Evolutionary conservation across 92 coral and sea anemone species (phyloP).

Genomic region (Umimayanthus chanpuru): DNA sequence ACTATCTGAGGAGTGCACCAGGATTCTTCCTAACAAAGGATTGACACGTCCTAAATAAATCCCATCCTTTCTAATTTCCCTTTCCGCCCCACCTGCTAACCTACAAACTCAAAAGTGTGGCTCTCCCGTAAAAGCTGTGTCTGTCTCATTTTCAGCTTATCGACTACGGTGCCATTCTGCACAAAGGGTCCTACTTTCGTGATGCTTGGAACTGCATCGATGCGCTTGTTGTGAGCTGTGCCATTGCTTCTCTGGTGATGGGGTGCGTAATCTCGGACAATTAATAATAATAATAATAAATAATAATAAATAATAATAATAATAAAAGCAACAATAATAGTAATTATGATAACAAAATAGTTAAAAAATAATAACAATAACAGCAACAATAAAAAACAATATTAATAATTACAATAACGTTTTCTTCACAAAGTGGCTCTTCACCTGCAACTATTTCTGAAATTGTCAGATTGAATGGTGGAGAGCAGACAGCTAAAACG

Average conservation of each 20-base stretch:
- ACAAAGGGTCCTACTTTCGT: constrained; percentile 96
- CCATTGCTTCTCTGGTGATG: constrained; percentile 94
- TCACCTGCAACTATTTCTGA: background rate
- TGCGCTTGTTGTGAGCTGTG: constrained; percentile 93
- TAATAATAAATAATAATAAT: no score
- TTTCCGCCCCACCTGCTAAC: background rate
- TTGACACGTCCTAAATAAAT: background rate
- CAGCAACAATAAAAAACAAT: background rate
- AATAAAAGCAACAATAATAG: background rate
- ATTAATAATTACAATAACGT: background rate
- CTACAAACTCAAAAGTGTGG: background rate
- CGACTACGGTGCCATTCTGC: constrained; percentile 94
- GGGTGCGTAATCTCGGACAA: constrained; percentile 54
- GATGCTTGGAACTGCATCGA: constrained; percentile 98
- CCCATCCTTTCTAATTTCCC: background rate
- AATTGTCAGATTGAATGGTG: background rate
- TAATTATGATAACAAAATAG: no score
- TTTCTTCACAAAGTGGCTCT: background rate
- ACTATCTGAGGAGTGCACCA: no score
- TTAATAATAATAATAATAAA: no score
- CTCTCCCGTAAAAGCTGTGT: background rate
- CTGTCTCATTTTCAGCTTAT: constrained; percentile 67
- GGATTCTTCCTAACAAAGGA: background rate
- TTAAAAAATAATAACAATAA: background rate
- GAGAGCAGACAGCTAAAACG: background rate